A percentile compares a stretch with the other conserved stretches of the same genome.
phyloP scores from a whole-genome alignment of 2,113 vertebrate genomes.

The Neogobius melanostomus region DNA sequence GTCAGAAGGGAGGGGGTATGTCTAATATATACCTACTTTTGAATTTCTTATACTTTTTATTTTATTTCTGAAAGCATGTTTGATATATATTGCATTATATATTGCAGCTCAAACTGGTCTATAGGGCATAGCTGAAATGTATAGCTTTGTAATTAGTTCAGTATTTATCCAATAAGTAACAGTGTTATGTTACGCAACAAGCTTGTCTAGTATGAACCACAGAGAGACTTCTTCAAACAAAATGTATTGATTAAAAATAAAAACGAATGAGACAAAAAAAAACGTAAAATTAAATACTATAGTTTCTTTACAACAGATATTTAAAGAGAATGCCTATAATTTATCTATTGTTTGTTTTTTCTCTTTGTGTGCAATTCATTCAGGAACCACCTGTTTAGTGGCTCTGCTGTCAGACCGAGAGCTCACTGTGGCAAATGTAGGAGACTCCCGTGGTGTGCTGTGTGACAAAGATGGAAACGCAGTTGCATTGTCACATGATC shows the following conservation, averaged over 20 bases:
- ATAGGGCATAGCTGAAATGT: background rate
- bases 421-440: conserved; percentile 95
- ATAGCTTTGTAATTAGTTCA: background rate
- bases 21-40: conserved; percentile 8
- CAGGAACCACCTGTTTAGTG: conserved; percentile 93
- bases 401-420: conserved; percentile 93
- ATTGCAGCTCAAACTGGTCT: background rate
- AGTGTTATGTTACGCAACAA: too few relatives aligned
- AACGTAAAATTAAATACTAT: background rate
- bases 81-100: background rate
- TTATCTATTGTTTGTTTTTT: background rate
- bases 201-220: too few relatives aligned
- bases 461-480: conserved; percentile 97
- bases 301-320: background rate
- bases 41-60: background rate
- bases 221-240: too few relatives aligned
- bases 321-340: background rate
- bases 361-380: background rate
- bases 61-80: background rate
- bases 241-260: too few relatives aligned
- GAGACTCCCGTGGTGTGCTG: conserved; percentile 92
- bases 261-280: background rate
- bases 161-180: too few relatives aligned
- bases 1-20: conserved; percentile 63
- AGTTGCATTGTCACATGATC: conserved; percentile 93